Evolutionary conservation across 2,113 vertebrate genomes (phyloP).

Genomic region (Ceuthmochares aereus): DNA sequence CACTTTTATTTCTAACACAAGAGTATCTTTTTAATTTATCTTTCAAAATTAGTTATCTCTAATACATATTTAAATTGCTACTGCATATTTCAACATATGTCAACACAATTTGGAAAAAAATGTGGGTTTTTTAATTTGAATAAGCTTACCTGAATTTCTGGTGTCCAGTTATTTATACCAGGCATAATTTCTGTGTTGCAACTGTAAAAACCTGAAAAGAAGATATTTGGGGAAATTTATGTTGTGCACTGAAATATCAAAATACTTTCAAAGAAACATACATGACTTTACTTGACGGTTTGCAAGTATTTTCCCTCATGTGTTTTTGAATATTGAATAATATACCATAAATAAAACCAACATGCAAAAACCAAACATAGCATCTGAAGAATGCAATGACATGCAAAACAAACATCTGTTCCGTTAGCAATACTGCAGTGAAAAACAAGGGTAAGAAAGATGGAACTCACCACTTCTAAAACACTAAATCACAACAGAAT

Average conservation of each 20-base stretch:
- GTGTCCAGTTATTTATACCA: slow-evolving; percentile 97
- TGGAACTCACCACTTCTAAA: neutral
- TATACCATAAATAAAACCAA: neutral
- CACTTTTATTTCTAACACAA: neutral
- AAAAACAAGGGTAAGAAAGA: neutral
- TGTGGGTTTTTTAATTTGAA: neutral
- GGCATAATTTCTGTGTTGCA: slow-evolving; percentile 99
- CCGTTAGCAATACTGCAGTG: neutral
- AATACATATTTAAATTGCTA: neutral
- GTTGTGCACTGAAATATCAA: neutral
- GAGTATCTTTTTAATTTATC: neutral
- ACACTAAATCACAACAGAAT: neutral
- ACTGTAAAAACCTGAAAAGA: slow-evolving; percentile 91
- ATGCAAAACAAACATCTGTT: neutral
- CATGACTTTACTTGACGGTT: neutral
- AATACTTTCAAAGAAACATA: neutral
- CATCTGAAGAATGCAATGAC: neutral
- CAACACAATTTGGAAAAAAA: neutral
- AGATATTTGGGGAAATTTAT: neutral
- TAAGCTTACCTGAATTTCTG: slow-evolving; percentile 89
- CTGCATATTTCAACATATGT: neutral
- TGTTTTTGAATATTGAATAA: neutral
- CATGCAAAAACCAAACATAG: neutral
- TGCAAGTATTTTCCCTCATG: neutral
- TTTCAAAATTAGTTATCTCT: neutral